Conservation (phyloP, 2,888 invertebrate species). For the Drosophila helvetica region DNA sequence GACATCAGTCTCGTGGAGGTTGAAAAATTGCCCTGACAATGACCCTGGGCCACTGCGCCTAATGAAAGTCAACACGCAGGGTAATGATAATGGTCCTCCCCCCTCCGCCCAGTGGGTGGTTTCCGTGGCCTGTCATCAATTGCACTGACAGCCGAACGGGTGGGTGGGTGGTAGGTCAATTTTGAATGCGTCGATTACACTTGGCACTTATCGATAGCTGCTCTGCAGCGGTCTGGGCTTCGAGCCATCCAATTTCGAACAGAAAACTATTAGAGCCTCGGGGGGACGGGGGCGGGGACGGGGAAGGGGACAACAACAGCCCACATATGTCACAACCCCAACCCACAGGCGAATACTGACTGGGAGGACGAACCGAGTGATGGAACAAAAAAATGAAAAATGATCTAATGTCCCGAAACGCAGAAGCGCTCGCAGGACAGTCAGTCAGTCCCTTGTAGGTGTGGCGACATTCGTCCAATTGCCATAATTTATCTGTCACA, state of each 20-base stretch:
- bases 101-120: conserved; percentile 25
- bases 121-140: conserved; percentile 35
- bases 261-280: conserved; percentile 63
- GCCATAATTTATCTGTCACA: conserved; percentile 79
- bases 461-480: conserved; percentile 68
- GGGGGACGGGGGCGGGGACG: conserved; percentile 4
- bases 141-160: conserved; percentile 2
- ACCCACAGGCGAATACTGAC: conserved; percentile 5
- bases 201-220: conserved; percentile 27
- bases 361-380: conserved; percentile 3
- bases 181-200: conserved; percentile 35
- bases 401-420: conserved; percentile 62
- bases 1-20: conserved; percentile 64
- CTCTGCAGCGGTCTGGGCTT: not conserved
- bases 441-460: conserved; percentile 29
- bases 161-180: not conserved
- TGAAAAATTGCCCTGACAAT: conserved; percentile 61
- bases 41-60: conserved; percentile 41
- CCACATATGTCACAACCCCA: conserved; percentile 65
- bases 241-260: not conserved
- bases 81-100: conserved; percentile 34
- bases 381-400: conserved; percentile 58
- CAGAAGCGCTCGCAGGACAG: conserved; percentile 5
- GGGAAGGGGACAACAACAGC: conserved; percentile 21
- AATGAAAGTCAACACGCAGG: conserved; percentile 63